Evolutionary conservation across 2,113 vertebrate genomes (phyloP).

Genomic region (Equus quagga): DNA sequence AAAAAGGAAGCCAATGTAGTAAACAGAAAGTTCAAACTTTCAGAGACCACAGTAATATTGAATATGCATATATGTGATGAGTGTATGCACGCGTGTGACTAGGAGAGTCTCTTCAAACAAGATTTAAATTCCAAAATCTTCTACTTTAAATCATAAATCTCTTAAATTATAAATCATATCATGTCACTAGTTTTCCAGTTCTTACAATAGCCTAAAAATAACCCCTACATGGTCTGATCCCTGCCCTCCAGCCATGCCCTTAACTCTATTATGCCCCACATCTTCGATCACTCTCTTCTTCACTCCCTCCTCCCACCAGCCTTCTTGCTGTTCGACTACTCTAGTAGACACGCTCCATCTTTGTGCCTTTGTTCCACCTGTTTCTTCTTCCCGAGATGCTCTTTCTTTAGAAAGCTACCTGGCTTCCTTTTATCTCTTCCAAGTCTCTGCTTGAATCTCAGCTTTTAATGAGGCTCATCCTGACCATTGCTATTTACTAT

Average conservation of each 20-base stretch:
- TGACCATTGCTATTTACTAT: not conserved
- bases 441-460: not conserved
- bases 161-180: not conserved
- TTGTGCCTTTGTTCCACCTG: not conserved
- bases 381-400: not conserved
- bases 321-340: not conserved
- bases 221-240: not conserved
- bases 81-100: not conserved
- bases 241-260: not conserved
- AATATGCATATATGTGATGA: not conserved
- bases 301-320: no score
- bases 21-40: not conserved
- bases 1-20: not conserved
- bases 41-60: not conserved
- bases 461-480: not conserved
- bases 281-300: not conserved
- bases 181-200: not conserved
- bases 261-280: no score
- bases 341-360: not conserved
- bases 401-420: not conserved
- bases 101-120: not conserved
- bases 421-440: not conserved
- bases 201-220: not conserved
- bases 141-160: not conserved
- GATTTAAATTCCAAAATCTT: not conserved